Evolutionary conservation across 2,888 invertebrate species (phyloP), one percentile per base, ranked within the genome.

Genomic region (Acrobasis repandana): DNA sequence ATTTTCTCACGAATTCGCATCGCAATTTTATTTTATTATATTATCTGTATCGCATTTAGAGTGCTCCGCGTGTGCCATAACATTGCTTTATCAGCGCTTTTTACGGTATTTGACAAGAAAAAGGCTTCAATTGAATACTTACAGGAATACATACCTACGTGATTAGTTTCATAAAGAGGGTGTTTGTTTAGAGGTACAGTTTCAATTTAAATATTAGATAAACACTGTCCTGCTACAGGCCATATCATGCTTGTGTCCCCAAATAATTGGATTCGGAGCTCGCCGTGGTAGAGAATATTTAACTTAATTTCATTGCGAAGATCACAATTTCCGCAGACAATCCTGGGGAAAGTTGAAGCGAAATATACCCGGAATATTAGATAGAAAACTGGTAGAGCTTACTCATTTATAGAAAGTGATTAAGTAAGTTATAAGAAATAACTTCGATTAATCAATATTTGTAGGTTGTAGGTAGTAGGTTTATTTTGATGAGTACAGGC

Each of bases 1-100:
- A 92, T 90, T 91, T 91, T 91, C 91, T 91, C 91, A 91, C 91
- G 92, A 92, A 91, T 92, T 91, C 90, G 87, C 89, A 90, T 90
- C 84, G 90, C 90, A 91, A 91, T 92, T 92, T 91, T 87, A 90
- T 92, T 91, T 89, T 90, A 90, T 90, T 90, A 90, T 89, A 90
- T 90, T 90, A 90, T 90, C 90, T 88, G 86, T 89, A 89, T 89
- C 82, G 85, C 85, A 86, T 89, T 90, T 89, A 85, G 86, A 88
- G 87, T 85, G 83, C 82, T 86, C 79, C 73, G 72, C 74, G 73
- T 75, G 77, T 83, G 80, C 64, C 61, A 62, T 60, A 61, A 58
- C 83, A 79, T 78, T 75, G 79, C 77, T 77, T 76, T 71, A 74
- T 73, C 69, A 63, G 65, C 62, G 61, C 67, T 59, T 65, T 72